Percentiles rank a stretch among this genome's conserved stretches.
Evolutionary conservation across 2,113 vertebrate species (phyloP).

Genomic region (Crotophaga sulcirostris): DNA sequence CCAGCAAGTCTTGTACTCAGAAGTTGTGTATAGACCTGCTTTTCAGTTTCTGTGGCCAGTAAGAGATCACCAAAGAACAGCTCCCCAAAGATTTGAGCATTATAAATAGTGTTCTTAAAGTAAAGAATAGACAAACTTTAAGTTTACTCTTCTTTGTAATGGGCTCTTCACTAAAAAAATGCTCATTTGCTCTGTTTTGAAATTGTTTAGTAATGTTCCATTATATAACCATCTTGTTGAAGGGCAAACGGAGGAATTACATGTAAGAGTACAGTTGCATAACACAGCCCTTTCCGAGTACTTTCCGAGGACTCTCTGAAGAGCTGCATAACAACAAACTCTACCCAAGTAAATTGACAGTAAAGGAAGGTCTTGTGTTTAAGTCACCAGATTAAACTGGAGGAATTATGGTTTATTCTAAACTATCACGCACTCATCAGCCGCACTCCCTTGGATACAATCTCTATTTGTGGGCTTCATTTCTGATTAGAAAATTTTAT

Average conservation of each 20-base stretch:
- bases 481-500: not conserved
- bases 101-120: not conserved
- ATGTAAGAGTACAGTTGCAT: not conserved
- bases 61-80: not conserved
- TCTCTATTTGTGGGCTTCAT: not conserved
- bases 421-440: not conserved
- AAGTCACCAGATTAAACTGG: not conserved
- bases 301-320: not conserved
- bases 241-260: conserved; percentile 27
- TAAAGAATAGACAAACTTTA: not conserved
- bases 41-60: not conserved
- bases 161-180: not conserved
- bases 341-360: not conserved
- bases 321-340: conserved; percentile 7
- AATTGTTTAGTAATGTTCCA: not conserved
- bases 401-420: not conserved
- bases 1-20: not conserved
- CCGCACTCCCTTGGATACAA: not conserved
- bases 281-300: not conserved
- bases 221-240: conserved; percentile 30
- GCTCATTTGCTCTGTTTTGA: not conserved
- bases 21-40: not conserved
- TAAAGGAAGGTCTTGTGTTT: not conserved
- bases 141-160: not conserved
- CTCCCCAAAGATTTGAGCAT: not conserved